Evolutionary conservation across 2,113 vertebrate species (phyloP).

Genomic region (Junco hyemalis): DNA sequence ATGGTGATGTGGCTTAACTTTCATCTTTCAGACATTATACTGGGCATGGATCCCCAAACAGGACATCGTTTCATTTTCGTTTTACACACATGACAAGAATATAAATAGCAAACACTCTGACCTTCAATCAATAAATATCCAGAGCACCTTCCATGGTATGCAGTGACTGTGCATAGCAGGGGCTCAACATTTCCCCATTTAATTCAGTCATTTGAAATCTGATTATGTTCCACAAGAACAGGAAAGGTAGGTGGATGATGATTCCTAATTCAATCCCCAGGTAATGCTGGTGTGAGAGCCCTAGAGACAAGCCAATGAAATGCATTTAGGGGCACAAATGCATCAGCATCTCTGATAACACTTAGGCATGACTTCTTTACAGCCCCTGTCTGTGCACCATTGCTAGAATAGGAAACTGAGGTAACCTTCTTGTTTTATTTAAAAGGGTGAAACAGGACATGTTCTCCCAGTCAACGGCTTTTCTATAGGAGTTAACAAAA

Average conservation of each 20-base stretch:
- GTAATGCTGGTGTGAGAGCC: background rate
- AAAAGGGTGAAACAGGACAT: background rate
- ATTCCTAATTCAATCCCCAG: background rate
- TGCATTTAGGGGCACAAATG: background rate
- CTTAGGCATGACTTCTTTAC: background rate
- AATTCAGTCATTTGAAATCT: background rate
- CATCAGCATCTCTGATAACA: background rate
- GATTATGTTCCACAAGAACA: background rate
- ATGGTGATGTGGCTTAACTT: background rate
- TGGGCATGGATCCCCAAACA: background rate
- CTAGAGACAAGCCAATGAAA: background rate
- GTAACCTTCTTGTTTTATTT: background rate
- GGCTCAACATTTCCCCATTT: background rate
- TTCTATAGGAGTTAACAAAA: background rate
- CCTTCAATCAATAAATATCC: background rate
- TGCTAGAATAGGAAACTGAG: background rate
- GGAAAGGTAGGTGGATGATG: background rate
- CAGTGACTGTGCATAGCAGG: background rate
- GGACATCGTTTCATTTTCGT: background rate
- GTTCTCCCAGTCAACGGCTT: background rate
- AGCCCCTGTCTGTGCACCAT: fast-evolving
- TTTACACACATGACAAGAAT: background rate
- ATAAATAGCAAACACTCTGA: background rate
- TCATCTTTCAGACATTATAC: background rate
- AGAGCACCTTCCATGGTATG: fast-evolving